Evolutionary conservation across 2,113 vertebrate genomes (phyloP).

Genomic region (Motacilla alba): DNA sequence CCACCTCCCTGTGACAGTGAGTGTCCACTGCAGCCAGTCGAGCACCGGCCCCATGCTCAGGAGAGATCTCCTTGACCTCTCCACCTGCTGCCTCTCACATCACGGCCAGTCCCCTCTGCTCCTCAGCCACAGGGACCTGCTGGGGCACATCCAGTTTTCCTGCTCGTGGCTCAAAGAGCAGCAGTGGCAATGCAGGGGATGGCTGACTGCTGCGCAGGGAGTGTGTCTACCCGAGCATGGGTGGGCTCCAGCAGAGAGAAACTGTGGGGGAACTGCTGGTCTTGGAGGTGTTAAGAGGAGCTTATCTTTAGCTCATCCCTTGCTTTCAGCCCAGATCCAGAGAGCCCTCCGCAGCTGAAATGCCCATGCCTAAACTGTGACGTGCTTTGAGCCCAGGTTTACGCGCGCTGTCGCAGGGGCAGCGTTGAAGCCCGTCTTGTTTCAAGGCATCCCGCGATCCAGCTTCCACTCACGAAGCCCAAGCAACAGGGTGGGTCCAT

Average conservation of each 20-base stretch:
- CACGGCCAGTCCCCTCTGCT: not conserved
- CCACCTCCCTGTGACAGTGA: not conserved
- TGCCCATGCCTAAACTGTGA: not conserved
- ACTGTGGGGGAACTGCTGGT: rapidly evolving
- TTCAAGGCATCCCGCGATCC: not conserved
- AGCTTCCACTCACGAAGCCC: not conserved
- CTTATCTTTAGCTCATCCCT: not conserved
- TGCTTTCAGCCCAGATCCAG: not conserved
- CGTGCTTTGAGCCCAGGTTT: not conserved
- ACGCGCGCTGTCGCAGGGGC: rapidly evolving
- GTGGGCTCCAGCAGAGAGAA: not conserved
- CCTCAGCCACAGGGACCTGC: rapidly evolving
- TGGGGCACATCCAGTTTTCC: rapidly evolving
- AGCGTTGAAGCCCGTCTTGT: not conserved
- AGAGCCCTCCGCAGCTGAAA: not conserved
- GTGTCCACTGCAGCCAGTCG: not conserved
- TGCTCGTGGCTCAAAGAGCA: not conserved
- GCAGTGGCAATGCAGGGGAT: not conserved
- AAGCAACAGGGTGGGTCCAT: not conserved
- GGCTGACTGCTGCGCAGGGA: not conserved
- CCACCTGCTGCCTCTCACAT: not conserved
- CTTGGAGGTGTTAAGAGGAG: not conserved
- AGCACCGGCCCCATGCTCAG: not conserved
- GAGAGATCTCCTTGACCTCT: not conserved
- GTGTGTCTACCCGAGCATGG: not conserved